Conservation (phyloP, 2,113 vertebrate genomes). For the Ochotona princeps region DNA sequence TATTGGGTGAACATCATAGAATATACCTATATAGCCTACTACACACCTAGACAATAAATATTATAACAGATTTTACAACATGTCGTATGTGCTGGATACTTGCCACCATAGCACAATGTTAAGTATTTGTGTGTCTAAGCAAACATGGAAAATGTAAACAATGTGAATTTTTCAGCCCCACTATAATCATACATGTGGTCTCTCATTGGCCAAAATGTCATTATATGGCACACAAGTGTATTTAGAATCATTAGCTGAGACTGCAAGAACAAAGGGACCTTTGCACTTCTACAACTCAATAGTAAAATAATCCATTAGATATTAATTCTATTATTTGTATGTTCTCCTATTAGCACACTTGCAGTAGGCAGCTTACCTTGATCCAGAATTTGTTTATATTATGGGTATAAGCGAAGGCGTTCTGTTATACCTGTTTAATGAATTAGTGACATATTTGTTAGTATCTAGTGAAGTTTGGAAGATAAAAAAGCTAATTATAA, state of each 20-base stretch:
- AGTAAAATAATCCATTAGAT: background rate
- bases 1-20: too few species aligned
- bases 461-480: background rate
- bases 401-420: background rate
- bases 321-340: conserved; percentile 14
- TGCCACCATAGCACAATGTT: too few species aligned
- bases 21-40: too few species aligned
- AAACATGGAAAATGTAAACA: too few species aligned
- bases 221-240: background rate
- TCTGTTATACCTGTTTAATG: conserved; percentile 11
- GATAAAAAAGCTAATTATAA: conserved; percentile 14
- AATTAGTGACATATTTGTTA: background rate
- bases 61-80: too few species aligned
- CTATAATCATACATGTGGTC: too few species aligned
- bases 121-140: too few species aligned
- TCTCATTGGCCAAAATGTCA: too few species aligned
- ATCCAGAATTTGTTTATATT: background rate
- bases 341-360: conserved; percentile 6
- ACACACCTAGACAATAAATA: too few species aligned
- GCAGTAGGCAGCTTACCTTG: background rate
- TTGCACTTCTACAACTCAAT: background rate
- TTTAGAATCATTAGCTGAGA: background rate
- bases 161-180: too few species aligned
- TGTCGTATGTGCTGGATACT: too few species aligned
- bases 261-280: background rate